phyloP scores from a whole-genome alignment of 2,113 vertebrate genomes.

The Rhipidura dahli region DNA sequence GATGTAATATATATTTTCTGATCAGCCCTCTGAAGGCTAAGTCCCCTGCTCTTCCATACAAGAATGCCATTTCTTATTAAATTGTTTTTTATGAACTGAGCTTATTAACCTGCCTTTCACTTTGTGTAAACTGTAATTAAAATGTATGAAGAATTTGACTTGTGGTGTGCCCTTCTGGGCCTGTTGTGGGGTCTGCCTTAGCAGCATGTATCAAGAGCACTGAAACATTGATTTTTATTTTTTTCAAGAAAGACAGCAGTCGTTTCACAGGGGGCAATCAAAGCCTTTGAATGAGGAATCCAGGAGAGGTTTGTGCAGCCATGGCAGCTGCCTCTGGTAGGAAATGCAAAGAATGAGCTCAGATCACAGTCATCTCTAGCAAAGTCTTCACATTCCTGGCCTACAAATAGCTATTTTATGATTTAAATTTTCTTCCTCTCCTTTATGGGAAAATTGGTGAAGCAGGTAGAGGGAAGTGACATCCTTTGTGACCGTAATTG shows the following conservation, averaged over 20 bases:
- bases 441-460: background rate
- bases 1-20: background rate
- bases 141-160: background rate
- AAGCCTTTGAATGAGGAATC: background rate
- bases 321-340: background rate
- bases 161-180: background rate
- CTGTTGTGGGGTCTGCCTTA: background rate
- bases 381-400: background rate
- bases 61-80: background rate
- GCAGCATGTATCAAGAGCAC: background rate
- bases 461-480: background rate
- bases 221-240: background rate
- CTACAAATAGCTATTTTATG: background rate
- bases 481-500: background rate
- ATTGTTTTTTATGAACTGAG: background rate
- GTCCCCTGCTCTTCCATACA: background rate
- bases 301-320: background rate
- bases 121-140: constrained; percentile 32
- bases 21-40: background rate
- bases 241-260: background rate
- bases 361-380: background rate
- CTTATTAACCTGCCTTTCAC: background rate
- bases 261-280: background rate
- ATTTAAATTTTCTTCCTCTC: background rate
- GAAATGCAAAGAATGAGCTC: background rate